Conservation (phyloP, 2,113 vertebrate genomes). For the Crotalus tigris region DNA sequence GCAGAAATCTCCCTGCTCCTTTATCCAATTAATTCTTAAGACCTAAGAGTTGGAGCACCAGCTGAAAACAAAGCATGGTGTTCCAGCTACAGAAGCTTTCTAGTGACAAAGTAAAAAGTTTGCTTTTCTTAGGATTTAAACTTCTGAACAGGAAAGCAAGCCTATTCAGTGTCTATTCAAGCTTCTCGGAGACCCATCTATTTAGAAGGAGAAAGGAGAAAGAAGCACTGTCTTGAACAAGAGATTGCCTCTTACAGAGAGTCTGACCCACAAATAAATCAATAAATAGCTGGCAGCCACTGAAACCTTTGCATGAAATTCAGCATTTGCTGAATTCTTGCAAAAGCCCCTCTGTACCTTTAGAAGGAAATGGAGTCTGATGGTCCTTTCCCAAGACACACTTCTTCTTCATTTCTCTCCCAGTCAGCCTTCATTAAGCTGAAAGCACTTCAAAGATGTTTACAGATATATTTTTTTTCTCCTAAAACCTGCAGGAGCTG, state of each 20-base stretch:
- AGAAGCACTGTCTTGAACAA: neutral
- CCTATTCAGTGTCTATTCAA: neutral
- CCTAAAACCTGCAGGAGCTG: neutral
- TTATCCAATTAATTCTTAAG: neutral
- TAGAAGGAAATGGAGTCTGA: slow-evolving; percentile 19
- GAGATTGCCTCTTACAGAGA: slow-evolving; percentile 10
- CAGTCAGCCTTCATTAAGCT: neutral
- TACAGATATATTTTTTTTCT: neutral
- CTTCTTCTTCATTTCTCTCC: neutral
- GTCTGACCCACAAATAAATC: slow-evolving; percentile 34
- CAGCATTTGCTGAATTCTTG: neutral
- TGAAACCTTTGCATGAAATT: neutral
- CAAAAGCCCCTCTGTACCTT: neutral
- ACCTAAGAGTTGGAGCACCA: neutral
- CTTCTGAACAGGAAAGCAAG: neutral
- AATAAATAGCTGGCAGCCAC: neutral
- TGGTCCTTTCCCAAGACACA: neutral
- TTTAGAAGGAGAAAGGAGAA: slow-evolving; percentile 7
- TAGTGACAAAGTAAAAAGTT: neutral
- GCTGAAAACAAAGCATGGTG: neutral
- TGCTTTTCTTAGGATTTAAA: neutral
- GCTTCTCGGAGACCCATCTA: neutral
- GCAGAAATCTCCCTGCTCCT: neutral
- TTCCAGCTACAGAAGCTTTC: neutral
- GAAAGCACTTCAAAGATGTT: neutral